phyloP scores from a whole-genome alignment of 1,140 invertebrate genomes.

The Augochlora pura region DNA sequence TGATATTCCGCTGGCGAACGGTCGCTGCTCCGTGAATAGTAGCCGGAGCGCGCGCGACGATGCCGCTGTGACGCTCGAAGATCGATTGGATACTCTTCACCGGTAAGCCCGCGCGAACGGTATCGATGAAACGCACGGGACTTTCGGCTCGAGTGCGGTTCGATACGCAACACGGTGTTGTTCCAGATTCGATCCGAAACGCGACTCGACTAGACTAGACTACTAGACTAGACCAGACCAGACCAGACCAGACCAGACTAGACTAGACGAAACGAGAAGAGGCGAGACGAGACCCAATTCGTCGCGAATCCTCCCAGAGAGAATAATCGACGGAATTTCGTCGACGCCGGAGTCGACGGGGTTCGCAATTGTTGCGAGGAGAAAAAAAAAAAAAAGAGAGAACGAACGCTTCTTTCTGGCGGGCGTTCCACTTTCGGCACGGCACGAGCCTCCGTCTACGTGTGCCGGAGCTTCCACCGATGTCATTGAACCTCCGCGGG shows the following conservation, averaged over 20 bases:
- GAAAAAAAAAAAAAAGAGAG: neutral
- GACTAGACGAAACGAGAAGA: no score
- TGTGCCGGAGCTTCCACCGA: conserved; percentile 54
- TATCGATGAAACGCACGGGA: conserved; percentile 56
- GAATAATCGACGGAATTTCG: neutral
- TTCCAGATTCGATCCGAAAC: no score
- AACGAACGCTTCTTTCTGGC: conserved; percentile 5
- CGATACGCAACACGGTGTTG: no score
- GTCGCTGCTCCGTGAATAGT: conserved; percentile 66
- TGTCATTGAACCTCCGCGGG: conserved; percentile 73
- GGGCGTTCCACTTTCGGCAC: conserved; percentile 40
- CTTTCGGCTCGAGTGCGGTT: conserved; percentile 25
- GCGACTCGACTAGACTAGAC: no score
- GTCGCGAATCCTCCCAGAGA: no score
- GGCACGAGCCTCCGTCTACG: conserved; percentile 29
- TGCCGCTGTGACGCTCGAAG: conserved; percentile 56
- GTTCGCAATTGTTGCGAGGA: neutral
- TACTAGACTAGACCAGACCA: no score
- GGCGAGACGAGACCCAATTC: no score
- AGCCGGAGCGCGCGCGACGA: conserved; percentile 62
- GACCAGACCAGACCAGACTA: no score
- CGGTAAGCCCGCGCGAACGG: conserved; percentile 57
- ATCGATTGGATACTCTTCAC: conserved; percentile 68
- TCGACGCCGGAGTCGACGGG: neutral
- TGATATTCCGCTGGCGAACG: conserved; percentile 73